Evolutionary conservation across 2,113 vertebrate genomes (phyloP).

Genomic region (Menura novaehollandiae): DNA sequence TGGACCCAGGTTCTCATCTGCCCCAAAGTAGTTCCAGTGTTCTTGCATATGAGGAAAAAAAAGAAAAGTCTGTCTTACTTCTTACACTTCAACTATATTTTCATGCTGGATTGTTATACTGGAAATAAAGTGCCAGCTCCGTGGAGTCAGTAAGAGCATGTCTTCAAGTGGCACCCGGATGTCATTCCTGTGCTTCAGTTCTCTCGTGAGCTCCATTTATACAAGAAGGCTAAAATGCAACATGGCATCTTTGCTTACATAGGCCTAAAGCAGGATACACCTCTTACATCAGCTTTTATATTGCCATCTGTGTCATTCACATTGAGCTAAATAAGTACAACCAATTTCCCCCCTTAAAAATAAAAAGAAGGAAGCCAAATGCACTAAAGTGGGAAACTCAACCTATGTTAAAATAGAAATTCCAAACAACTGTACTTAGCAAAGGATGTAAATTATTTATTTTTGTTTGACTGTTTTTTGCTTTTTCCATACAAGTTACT

Average conservation of each 20-base stretch:
- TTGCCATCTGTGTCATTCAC: not conserved
- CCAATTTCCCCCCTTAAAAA: not conserved
- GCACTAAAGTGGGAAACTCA: not conserved
- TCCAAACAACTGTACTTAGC: not conserved
- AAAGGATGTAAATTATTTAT: not conserved
- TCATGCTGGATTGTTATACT: not conserved
- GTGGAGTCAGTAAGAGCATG: not conserved
- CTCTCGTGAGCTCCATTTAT: not conserved
- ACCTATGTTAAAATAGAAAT: not conserved
- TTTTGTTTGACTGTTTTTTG: not conserved
- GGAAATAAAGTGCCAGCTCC: not conserved
- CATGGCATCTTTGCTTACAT: not conserved
- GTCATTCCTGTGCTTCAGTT: not conserved
- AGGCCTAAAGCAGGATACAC: not conserved
- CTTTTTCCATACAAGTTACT: not conserved
- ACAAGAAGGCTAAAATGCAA: not conserved
- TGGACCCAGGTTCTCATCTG: conserved; percentile 90
- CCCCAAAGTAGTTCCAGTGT: conserved; percentile 96
- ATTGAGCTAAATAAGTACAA: not conserved
- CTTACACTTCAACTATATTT: not conserved
- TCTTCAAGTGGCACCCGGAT: not conserved
- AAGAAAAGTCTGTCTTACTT: not conserved
- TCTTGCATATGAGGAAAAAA: conserved; percentile 68
- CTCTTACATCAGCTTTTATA: not conserved
- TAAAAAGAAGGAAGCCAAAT: not conserved